phyloP scores from a whole-genome alignment of 2,113 vertebrate genomes.

The Steatornis caripensis region DNA sequence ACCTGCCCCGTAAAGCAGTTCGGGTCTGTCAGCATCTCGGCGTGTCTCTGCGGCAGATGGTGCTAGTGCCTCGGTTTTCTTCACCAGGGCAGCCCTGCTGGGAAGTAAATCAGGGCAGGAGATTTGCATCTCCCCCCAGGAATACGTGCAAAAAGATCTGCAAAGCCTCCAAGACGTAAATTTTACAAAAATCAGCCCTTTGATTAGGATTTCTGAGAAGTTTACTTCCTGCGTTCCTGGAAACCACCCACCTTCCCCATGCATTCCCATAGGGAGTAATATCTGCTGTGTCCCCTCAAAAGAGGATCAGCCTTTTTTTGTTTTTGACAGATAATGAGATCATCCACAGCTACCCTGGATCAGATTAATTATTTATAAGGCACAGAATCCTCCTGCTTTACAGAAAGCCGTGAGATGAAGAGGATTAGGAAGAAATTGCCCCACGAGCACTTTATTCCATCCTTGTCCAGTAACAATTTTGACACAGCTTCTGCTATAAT shows the following conservation, averaged over 20 bases:
- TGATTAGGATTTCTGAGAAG: not conserved
- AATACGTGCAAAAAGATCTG: not conserved
- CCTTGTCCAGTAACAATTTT: not conserved
- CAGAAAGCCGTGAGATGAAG: not conserved
- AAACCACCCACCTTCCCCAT: not conserved
- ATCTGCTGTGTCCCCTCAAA: not conserved
- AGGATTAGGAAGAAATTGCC: not conserved
- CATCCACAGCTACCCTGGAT: not conserved
- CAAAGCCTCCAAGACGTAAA: not conserved
- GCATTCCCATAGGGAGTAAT: not conserved
- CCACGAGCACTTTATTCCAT: not conserved
- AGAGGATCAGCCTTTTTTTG: not conserved
- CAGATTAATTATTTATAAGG: not conserved
- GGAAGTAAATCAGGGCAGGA: not conserved
- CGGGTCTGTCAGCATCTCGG: not conserved
- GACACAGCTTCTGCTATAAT: not conserved
- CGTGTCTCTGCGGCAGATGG: fast-evolving
- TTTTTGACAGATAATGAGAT: not conserved
- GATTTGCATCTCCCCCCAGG: not conserved
- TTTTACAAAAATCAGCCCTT: not conserved
- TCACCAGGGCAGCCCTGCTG: not conserved
- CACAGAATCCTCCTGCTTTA: not conserved
- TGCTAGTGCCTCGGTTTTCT: not conserved
- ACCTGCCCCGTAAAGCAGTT: not conserved
- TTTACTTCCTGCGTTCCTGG: not conserved